Conservation (phyloP, 92 coral and sea anemone species). For the Porites divaricata region DNA sequence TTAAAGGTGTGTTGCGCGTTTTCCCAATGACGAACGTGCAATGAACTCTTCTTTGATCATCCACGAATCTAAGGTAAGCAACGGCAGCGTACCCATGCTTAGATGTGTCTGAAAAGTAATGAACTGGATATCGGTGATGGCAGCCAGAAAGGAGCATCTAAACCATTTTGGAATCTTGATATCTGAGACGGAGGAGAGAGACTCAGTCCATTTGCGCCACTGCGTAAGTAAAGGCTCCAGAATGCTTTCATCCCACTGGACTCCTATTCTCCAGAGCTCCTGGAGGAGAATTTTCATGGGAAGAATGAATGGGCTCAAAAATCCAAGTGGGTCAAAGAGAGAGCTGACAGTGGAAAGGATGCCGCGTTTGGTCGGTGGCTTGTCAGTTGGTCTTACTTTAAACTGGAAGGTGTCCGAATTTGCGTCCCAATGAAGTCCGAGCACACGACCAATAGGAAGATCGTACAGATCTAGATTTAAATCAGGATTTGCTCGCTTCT, state of each 20-base stretch:
- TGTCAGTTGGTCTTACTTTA: neutral
- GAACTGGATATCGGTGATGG: constrained; percentile 20
- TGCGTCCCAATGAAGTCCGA: constrained; percentile 30
- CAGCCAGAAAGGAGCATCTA: neutral
- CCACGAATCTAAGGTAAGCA: neutral
- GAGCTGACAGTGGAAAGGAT: constrained; percentile 25
- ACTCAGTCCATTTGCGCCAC: constrained; percentile 38
- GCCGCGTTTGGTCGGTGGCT: constrained; percentile 38
- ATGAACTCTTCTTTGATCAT: neutral
- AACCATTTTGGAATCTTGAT: constrained; percentile 45
- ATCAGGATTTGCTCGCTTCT: constrained; percentile 21
- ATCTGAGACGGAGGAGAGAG: constrained; percentile 35
- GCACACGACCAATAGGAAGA: constrained; percentile 23
- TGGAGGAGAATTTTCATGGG: constrained; percentile 19
- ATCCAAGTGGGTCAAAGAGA: constrained; percentile 43
- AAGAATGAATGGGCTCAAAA: neutral
- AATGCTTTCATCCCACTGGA: constrained; percentile 42
- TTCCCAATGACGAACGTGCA: neutral
- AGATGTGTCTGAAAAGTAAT: constrained; percentile 1
- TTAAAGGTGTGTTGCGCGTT: neutral
- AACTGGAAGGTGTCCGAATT: constrained; percentile 37
- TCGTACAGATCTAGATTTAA: constrained; percentile 20
- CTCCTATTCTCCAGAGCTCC: neutral
- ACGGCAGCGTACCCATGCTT: constrained; percentile 9
- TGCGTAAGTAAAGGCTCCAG: constrained; percentile 27